Conservation (phyloP, 1,140 invertebrate genomes). For the Apis mellifera region Amel_HAv3.1 CM009939.2:8987001-8987500, state of each 20-base stretch:
- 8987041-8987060: background rate
- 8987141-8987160: background rate
- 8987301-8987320: background rate
- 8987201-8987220: background rate
- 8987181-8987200: background rate
- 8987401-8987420: too few species aligned
- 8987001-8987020: background rate
- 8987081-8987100: background rate
- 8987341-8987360: background rate
- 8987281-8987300: too few species aligned
- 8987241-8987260: constrained; percentile 5
- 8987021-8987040: background rate
- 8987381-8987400: too few species aligned
- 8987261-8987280: background rate
- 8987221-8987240: constrained; percentile 14
- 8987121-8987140: background rate
- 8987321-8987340: background rate
- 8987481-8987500: too few species aligned
- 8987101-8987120: background rate
- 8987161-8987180: constrained; percentile 6
- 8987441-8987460: too few species aligned
- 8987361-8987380: background rate
- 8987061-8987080: background rate
- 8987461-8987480: too few species aligned
- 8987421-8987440: too few species aligned